phyloP scores from a whole-genome alignment of 2,797 vertebrate species.

The Melanotaenia trifasciata region DNA sequence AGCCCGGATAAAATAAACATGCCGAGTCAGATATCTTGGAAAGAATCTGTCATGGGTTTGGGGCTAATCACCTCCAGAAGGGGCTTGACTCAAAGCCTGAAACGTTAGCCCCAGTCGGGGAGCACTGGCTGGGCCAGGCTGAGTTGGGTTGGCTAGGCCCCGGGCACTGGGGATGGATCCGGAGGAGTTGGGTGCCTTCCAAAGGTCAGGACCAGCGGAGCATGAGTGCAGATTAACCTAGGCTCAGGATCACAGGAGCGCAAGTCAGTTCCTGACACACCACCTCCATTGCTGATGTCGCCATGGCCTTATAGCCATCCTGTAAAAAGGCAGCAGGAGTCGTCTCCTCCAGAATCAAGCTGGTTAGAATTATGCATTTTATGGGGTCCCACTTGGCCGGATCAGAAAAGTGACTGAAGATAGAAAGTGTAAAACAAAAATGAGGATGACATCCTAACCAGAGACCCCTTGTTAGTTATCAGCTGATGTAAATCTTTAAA shows the following conservation, averaged over 20 bases:
- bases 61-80: conserved; percentile 99
- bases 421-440: conserved; percentile 9
- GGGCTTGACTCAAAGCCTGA: conserved; percentile 96
- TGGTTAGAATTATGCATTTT: conserved; percentile 82
- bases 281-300: neutral
- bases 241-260: conserved; percentile 25
- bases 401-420: conserved; percentile 22
- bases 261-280: conserved; percentile 16
- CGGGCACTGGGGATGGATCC: conserved; percentile 81
- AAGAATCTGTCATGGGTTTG: conserved; percentile 99
- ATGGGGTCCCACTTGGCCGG: conserved; percentile 13
- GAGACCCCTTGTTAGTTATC: conserved; percentile 28
- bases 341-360: conserved; percentile 68
- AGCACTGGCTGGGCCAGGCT: conserved; percentile 66
- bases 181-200: conserved; percentile 87
- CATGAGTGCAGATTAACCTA: conserved; percentile 84
- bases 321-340: conserved; percentile 85
- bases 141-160: conserved; percentile 78
- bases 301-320: conserved; percentile 21
- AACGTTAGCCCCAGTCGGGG: conserved; percentile 97
- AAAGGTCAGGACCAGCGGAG: conserved; percentile 92
- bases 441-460: conserved; percentile 17
- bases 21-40: conserved; percentile 99
- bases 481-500: conserved; percentile 39
- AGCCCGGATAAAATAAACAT: conserved; percentile 99